Conservation (phyloP, 2,797 vertebrate genomes). For the Neosilurus mollespiculum region DNA sequence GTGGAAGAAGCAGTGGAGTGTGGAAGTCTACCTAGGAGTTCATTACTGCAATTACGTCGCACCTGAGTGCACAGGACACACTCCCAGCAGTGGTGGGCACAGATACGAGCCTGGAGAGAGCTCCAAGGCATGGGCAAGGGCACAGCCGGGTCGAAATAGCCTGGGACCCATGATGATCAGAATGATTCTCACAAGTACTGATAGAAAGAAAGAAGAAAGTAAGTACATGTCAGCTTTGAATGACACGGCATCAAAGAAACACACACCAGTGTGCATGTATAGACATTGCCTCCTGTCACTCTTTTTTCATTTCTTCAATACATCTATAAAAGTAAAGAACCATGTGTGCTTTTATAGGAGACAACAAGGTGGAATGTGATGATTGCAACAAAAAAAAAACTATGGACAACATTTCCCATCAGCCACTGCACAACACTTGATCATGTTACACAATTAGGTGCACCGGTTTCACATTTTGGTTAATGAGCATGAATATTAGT, state of each 20-base stretch:
- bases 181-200: neutral
- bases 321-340: neutral
- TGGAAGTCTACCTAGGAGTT: slow-evolving; percentile 92
- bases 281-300: neutral
- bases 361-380: neutral
- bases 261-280: neutral
- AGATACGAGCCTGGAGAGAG: slow-evolving; percentile 52
- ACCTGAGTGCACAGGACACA: slow-evolving; percentile 84
- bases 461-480: no score
- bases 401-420: no score
- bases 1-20: slow-evolving; percentile 87
- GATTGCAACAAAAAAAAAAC: no score
- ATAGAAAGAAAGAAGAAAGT: neutral
- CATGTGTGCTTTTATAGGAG: neutral
- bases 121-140: slow-evolving; percentile 64
- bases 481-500: no score
- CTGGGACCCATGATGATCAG: slow-evolving; percentile 47
- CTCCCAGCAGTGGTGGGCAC: slow-evolving; percentile 58
- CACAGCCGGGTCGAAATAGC: slow-evolving; percentile 59
- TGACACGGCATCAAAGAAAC: neutral
- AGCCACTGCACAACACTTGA: no score
- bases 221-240: neutral
- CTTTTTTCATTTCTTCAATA: neutral
- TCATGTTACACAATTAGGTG: no score
- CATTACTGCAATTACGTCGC: slow-evolving; percentile 85